A percentile compares a stretch with the other conserved stretches of the same genome.
Evolutionary conservation across 2,797 vertebrate genomes (phyloP).

Genomic region (Sternotherus odoratus): DNA sequence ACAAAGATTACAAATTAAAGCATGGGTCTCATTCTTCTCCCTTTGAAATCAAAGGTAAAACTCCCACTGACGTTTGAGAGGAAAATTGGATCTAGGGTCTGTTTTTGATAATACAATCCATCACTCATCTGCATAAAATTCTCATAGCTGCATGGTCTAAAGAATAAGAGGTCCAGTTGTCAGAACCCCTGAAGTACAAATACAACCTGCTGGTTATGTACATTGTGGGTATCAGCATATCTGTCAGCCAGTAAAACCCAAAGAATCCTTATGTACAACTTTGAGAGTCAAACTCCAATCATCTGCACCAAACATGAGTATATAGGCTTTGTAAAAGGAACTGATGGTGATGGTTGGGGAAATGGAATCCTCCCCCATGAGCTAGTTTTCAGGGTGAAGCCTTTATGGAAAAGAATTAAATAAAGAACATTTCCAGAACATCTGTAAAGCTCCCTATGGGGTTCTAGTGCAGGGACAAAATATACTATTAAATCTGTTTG

Average conservation of each 20-base stretch:
- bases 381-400: neutral
- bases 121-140: neutral
- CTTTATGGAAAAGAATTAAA: neutral
- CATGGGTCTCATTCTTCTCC: rapidly evolving
- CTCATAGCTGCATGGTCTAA: neutral
- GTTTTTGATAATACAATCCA: neutral
- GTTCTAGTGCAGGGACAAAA: neutral
- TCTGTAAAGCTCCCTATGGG: neutral
- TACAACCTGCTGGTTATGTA: neutral
- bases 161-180: neutral
- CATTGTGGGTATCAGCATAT: neutral
- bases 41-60: neutral
- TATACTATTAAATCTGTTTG: neutral
- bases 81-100: neutral
- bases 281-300: neutral
- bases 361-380: rapidly evolving
- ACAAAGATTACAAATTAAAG: neutral
- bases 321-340: neutral
- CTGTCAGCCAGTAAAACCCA: neutral
- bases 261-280: neutral
- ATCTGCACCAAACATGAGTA: neutral
- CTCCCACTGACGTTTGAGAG: neutral
- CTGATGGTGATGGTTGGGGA: too few species aligned
- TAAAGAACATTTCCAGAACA: neutral
- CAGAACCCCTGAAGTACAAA: neutral